Evolutionary conservation across 2,888 invertebrate species (phyloP), one percentile per base, ranked within the genome.

Genomic region (Digitonthophagus gazella): DNA sequence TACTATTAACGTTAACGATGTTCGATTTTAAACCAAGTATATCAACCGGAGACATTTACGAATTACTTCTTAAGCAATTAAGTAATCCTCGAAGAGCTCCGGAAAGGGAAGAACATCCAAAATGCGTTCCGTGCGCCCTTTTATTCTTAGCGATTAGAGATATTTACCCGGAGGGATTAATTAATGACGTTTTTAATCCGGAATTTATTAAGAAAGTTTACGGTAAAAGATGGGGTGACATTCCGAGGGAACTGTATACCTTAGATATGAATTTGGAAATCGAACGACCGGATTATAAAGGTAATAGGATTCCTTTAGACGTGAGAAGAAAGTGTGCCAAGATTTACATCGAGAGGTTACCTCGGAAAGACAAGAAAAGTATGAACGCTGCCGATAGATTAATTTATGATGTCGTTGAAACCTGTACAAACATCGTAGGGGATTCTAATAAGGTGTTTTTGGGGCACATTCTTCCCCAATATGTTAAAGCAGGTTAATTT

Each of bases 401-500:
- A 76, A 81, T 89, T 66, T 73, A 90, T 56, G 88, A 89, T 77
- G 80, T 89, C 0, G 81, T 85, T n/a, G 85, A 85, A 65, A 76
- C 82, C 0, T 74, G 88, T 2, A 81, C 81, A 70, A 79, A 83
- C 56, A 76, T 84, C n/a, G 81, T 89, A 55, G 86, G 86, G 0
- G 84, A 85, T 3, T 76, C 82, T 15, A 80, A 86, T 0, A 85
- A 81, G 79, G 81, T 87, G 2, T 76, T 79, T 69, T 80, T 84
- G 3, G 84, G 86, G 69, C 90, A 91, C 78, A 81, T 93, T 71
- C 78, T 93, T 71, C 90, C 93, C 5, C 91, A 93, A 75, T 89
- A 87, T 77, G 84, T 86, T 73, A 85, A 86, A 80, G 86, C 89
- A 77, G 89, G 88, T 88, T 80, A 74, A 69, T 63, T 18, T 67